These are phyloP conservation scores for Argyresthia albistria DNA, from an alignment of 2,888 invertebrate species.

Conservation along the genomic window DNA sequence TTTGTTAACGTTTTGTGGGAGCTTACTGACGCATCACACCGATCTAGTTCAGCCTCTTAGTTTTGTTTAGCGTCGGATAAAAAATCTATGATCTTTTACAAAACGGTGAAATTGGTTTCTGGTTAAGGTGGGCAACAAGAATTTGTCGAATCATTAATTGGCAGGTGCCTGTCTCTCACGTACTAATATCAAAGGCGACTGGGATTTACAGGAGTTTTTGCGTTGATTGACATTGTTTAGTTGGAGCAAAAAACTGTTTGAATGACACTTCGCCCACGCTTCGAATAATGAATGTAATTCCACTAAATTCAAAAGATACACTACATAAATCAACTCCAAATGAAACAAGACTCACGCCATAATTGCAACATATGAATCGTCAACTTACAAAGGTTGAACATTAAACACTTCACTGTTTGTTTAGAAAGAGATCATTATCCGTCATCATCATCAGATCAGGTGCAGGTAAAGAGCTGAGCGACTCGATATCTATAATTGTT, in stretches of 20 bases:
- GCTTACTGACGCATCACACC: slow-evolving; percentile 39
- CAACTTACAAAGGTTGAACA: background rate
- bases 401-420: slow-evolving; percentile 45
- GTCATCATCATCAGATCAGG: slow-evolving; percentile 37
- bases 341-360: too few relatives aligned
- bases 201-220: too few relatives aligned
- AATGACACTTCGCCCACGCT: too few relatives aligned
- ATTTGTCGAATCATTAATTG: background rate
- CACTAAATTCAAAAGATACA: background rate
- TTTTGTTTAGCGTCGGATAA: slow-evolving; percentile 36
- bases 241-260: too few relatives aligned
- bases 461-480: slow-evolving; percentile 48
- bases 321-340: background rate
- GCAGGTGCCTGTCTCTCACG: background rate
- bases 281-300: too few relatives aligned
- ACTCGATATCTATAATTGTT: slow-evolving; percentile 71
- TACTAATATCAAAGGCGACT: too few relatives aligned
- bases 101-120: slow-evolving; percentile 52
- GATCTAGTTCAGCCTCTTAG: slow-evolving; percentile 33
- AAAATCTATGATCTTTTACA: slow-evolving; percentile 54
- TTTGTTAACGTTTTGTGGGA: slow-evolving; percentile 58
- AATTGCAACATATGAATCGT: background rate
- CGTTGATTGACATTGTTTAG: too few relatives aligned
- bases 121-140: slow-evolving; percentile 24
- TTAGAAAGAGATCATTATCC: slow-evolving; percentile 65